Conservation (phyloP, 2,113 vertebrate genomes). For the Myrmophylax atrothorax region DNA sequence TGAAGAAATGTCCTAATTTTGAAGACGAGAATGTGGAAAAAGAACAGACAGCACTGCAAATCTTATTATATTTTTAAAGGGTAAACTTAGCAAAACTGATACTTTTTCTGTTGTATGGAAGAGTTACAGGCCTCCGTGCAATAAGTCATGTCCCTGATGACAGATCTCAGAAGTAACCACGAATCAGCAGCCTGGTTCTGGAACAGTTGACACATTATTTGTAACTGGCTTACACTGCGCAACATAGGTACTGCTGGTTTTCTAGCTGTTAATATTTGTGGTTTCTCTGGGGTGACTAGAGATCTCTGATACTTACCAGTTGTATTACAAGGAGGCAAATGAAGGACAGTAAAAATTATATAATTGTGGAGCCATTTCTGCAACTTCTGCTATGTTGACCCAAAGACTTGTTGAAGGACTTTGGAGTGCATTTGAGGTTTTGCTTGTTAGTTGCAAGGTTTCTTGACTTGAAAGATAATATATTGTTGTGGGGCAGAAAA, state of each 20-base stretch:
- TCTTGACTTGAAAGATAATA: not conserved
- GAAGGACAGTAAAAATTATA: not conserved
- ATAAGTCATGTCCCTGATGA: not conserved
- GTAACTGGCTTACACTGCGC: not conserved
- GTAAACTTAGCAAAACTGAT: not conserved
- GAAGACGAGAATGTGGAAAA: not conserved
- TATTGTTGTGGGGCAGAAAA: not conserved
- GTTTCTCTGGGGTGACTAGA: not conserved
- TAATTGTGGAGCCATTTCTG: not conserved
- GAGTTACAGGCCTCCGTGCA: rapidly evolving
- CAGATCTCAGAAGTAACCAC: not conserved
- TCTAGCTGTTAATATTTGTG: not conserved
- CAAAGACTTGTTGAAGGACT: not conserved
- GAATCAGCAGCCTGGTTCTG: not conserved
- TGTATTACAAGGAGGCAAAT: not conserved
- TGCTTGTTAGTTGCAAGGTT: not conserved
- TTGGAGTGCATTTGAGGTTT: not conserved
- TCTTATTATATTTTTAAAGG: not conserved
- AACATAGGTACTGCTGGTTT: not conserved
- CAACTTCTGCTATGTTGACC: not conserved
- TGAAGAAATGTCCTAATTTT: not conserved
- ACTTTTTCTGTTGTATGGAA: not conserved
- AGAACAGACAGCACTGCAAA: not conserved
- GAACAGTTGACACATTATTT: not conserved
- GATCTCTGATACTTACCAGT: not conserved